These are phyloP conservation scores for Synergus gifuensis DNA, from an alignment of 2,888 invertebrate genomes.

Conservation along the genomic window DNA sequence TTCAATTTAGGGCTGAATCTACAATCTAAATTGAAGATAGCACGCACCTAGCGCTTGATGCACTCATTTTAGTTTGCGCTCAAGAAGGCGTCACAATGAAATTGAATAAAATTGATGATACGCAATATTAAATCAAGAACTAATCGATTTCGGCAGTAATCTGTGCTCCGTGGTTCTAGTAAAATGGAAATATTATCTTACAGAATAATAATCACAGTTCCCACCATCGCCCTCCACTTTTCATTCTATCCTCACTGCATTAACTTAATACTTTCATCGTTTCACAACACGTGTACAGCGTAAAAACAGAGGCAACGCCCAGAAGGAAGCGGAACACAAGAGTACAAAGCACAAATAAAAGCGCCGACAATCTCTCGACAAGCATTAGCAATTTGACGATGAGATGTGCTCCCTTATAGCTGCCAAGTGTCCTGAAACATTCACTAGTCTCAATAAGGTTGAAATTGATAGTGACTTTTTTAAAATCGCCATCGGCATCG, in stretches of 20 bases:
- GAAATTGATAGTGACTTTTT: neutral
- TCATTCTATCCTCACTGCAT: constrained; percentile 26
- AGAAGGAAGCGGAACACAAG: constrained; percentile 21
- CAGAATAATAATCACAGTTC: constrained; percentile 34
- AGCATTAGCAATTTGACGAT: neutral
- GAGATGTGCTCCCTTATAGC: constrained; percentile 2
- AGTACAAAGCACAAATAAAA: constrained; percentile 22
- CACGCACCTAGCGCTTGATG: neutral
- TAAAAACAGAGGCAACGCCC: constrained; percentile 3
- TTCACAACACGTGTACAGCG: constrained; percentile 29
- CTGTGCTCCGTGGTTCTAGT: constrained; percentile 4
- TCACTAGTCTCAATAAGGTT: neutral
- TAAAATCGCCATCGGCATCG: neutral
- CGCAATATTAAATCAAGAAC: neutral
- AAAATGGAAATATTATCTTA: constrained; percentile 29
- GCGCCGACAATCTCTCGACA: constrained; percentile 5
- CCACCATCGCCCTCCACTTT: constrained; percentile 33
- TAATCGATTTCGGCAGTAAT: constrained; percentile 1
- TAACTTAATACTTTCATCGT: constrained; percentile 36
- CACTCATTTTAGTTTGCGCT: neutral
- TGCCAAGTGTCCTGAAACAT: constrained; percentile 16
- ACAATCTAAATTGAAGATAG: neutral
- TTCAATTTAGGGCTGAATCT: neutral
- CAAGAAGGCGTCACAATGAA: neutral
- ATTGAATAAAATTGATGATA: neutral